These are phyloP conservation scores for Drosophila sordidula DNA, from an alignment of 2,888 invertebrate genomes.

Conservation along the genomic window DNA sequence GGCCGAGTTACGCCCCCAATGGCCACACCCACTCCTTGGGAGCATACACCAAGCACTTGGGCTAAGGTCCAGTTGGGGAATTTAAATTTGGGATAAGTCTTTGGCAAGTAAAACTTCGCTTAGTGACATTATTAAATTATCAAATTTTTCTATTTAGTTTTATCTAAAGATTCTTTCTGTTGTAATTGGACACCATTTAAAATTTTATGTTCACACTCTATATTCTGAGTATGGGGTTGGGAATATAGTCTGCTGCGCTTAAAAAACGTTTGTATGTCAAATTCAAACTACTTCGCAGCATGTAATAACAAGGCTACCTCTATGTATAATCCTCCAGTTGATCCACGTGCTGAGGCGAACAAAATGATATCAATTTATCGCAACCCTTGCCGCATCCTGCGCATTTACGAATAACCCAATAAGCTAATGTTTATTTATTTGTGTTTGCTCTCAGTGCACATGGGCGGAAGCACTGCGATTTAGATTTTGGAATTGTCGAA, in stretches of 20 bases:
- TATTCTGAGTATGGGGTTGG: no score
- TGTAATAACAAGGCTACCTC: not conserved
- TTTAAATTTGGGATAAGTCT: not conserved
- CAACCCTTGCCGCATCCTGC: conserved; percentile 21
- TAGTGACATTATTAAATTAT: no score
- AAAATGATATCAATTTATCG: not conserved
- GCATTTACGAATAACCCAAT: conserved; percentile 48
- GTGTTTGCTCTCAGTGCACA: conserved; percentile 9
- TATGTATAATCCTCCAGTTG: not conserved
- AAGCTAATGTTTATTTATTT: conserved; percentile 56
- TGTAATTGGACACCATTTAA: no score
- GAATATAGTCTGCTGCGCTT: no score
- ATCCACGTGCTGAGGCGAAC: not conserved
- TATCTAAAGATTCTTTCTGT: no score
- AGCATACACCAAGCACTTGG: not conserved
- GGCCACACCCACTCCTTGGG: not conserved
- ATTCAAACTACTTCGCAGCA: no score
- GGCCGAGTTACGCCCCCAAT: conserved; percentile 29
- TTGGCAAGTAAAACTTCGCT: not conserved
- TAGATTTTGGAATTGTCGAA: conserved; percentile 27
- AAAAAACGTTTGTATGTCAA: no score
- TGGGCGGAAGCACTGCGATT: not conserved
- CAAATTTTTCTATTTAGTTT: no score
- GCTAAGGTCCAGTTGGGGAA: not conserved
- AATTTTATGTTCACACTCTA: no score